Evolutionary conservation across 1,140 invertebrate genomes (phyloP).

Genomic region (Palaemon carinicauda): DNA sequence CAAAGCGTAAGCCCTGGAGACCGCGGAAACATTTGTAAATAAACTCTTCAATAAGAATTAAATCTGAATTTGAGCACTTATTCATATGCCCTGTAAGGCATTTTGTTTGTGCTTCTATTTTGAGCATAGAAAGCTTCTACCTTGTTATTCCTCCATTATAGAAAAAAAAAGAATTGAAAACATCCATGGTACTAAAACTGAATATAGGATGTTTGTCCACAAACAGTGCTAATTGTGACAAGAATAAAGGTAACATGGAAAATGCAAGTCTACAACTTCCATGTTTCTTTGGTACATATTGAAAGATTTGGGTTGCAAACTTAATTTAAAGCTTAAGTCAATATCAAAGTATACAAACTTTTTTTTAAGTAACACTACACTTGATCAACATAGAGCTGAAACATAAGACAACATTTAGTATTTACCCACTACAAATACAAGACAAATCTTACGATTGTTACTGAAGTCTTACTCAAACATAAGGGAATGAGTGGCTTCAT

Average conservation of each 20-base stretch:
- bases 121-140: constrained; percentile 10
- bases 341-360: background rate
- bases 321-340: constrained; percentile 7
- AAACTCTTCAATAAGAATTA: background rate
- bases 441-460: background rate
- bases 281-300: constrained; percentile 15
- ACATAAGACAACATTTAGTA: background rate
- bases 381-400: background rate
- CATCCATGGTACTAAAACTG: background rate
- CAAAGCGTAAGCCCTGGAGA: no score
- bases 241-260: no score
- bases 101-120: constrained; percentile 31
- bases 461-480: background rate
- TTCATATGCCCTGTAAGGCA: background rate
- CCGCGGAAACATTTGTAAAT: background rate
- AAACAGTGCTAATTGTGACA: background rate
- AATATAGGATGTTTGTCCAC: background rate
- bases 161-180: background rate
- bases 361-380: background rate
- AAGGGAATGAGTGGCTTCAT: no score
- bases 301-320: constrained; percentile 12
- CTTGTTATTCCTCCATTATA: background rate
- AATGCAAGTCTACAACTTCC: background rate
- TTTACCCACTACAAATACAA: background rate
- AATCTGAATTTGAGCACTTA: constrained; percentile 24